Evolutionary conservation across 92 coral and sea anemone species (phyloP).

Genomic region (Plumapathes pennacea): DNA sequence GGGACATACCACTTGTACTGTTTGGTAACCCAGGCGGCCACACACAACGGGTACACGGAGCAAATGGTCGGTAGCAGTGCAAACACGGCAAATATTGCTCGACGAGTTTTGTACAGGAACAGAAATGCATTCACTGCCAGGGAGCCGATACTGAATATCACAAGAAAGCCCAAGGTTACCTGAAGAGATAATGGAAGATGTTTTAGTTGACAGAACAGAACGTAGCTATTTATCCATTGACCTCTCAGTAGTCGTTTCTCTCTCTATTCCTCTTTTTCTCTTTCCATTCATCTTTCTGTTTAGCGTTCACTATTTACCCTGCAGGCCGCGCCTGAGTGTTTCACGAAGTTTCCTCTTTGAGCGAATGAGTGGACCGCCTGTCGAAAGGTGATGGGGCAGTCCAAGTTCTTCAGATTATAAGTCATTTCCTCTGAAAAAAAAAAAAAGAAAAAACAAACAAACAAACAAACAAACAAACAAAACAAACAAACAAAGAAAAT

Average conservation of each 20-base stretch:
- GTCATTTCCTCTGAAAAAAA: constrained; percentile 56
- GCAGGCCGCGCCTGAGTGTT: constrained; percentile 74
- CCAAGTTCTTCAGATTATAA: constrained; percentile 48
- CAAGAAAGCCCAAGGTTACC: constrained; percentile 63
- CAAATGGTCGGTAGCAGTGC: constrained; percentile 73
- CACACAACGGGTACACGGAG: constrained; percentile 78
- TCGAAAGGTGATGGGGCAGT: constrained; percentile 77
- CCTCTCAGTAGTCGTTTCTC: background rate
- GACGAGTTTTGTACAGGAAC: constrained; percentile 77
- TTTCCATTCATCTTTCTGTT: background rate
- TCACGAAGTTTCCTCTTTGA: constrained; percentile 72
- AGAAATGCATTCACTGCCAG: constrained; percentile 81
- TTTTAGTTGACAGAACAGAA: background rate
- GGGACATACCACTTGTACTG: constrained; percentile 76
- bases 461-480: background rate
- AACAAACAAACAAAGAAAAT: background rate
- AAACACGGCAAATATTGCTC: constrained; percentile 58
- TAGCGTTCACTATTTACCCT: too few species aligned
- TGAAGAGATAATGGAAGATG: constrained; percentile 6
- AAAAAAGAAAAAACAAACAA: background rate
- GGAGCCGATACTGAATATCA: constrained; percentile 75
- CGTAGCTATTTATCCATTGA: background rate
- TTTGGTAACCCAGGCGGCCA: constrained; percentile 93
- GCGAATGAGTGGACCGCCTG: constrained; percentile 86
- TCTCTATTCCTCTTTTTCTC: background rate